phyloP scores from a whole-genome alignment of 2,888 invertebrate species.

The Ceramica pisi region DNA sequence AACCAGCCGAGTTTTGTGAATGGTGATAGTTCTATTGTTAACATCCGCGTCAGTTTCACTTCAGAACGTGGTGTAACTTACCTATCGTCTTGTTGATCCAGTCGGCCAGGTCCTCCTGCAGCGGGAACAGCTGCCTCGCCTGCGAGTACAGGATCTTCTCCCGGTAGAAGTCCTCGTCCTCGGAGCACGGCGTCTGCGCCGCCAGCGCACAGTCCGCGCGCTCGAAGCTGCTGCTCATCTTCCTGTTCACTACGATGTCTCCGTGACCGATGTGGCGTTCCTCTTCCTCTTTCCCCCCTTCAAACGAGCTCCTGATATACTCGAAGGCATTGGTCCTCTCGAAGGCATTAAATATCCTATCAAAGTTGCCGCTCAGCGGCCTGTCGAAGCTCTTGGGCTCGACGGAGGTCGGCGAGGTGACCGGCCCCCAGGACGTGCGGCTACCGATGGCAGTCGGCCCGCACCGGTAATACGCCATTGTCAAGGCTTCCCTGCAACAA shows the following conservation, averaged over 20 bases:
- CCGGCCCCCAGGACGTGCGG: slow-evolving; percentile 92
- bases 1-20: background rate
- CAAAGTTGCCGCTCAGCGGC: slow-evolving; percentile 87
- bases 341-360: slow-evolving; percentile 89
- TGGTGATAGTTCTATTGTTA: background rate
- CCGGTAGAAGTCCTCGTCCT: slow-evolving; percentile 93
- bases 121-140: slow-evolving; percentile 94
- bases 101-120: slow-evolving; percentile 96
- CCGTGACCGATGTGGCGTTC: slow-evolving; percentile 83
- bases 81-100: slow-evolving; percentile 97
- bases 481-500: slow-evolving; percentile 74
- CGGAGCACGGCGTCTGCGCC: slow-evolving; percentile 87
- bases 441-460: slow-evolving; percentile 87
- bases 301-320: slow-evolving; percentile 77
- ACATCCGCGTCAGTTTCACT: background rate
- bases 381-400: slow-evolving; percentile 83
- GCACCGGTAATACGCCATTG: slow-evolving; percentile 87
- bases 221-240: slow-evolving; percentile 87
- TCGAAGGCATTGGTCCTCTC: slow-evolving; percentile 89
- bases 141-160: slow-evolving; percentile 94
- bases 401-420: slow-evolving; percentile 84
- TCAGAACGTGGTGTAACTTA: slow-evolving; percentile 84
- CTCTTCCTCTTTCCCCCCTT: slow-evolving; percentile 72
- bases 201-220: slow-evolving; percentile 89
- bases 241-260: slow-evolving; percentile 86